Evolutionary conservation across 2,113 vertebrate genomes (phyloP).

Genomic region (Hippotragus niger): DNA sequence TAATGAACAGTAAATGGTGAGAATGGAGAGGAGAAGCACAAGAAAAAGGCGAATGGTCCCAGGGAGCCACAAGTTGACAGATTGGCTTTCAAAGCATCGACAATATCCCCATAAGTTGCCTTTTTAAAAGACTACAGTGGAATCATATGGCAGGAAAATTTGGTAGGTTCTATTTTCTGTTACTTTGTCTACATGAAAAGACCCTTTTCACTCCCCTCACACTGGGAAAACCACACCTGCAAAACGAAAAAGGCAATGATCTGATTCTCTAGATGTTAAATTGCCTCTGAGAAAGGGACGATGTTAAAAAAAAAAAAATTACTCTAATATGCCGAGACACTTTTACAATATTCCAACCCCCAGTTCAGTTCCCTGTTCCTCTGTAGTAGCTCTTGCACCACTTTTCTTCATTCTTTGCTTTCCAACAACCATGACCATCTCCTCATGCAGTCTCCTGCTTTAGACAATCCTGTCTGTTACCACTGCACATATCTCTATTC

Average conservation of each 20-base stretch:
- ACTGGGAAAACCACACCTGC: neutral
- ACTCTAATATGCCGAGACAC: neutral
- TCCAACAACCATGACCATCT: neutral
- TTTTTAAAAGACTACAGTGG: neutral
- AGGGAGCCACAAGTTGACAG: neutral
- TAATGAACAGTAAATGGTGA: neutral
- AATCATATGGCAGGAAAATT: neutral
- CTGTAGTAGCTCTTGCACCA: neutral
- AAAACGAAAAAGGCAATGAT: constrained; percentile 20
- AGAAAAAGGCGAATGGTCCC: neutral
- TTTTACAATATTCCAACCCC: neutral
- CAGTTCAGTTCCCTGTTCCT: neutral
- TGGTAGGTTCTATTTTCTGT: neutral
- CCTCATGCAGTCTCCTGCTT: neutral
- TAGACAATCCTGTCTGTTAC: neutral
- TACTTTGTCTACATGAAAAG: neutral
- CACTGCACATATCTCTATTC: neutral
- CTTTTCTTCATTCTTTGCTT: neutral
- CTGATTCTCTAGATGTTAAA: constrained; percentile 25
- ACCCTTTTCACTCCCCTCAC: neutral
- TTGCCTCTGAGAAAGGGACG: neutral
- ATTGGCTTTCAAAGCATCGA: neutral
- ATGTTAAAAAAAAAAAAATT: neutral
- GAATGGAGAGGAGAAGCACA: neutral
- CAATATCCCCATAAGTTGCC: neutral